Base-by-base conservation (phyloP, 2,113 vertebrate species). In the Elanoides forficatus region DNA sequence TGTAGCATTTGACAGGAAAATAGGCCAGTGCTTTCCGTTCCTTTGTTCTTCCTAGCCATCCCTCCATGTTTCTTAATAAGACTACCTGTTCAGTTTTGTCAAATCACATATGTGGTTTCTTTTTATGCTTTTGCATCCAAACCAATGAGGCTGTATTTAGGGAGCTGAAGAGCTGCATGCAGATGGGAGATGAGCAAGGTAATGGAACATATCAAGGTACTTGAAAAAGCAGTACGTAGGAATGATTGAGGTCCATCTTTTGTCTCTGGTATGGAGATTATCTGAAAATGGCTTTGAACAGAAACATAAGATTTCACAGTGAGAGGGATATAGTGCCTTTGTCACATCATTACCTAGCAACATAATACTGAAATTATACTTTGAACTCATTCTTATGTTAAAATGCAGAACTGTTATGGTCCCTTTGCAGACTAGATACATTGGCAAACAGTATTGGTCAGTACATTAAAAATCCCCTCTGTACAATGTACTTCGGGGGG, bases 241-340 rank as follows among this genome's bases (percentile, higher is more conserved):
- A 87, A 62, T 75, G 72, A 53, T 27, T 42, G 53, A 90, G 62
- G 67, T 40, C 47, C 22, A 30, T 63, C 17, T 91, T 91, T 93
- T 93, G 70, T 88, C 66, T 94, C 72, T 73, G 60, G 30, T 68
- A 58, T 12, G 67, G 72, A 78, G 79, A 58, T 95, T 81, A 68
- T 56, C 65, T 79, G 58, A 65, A 95, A 96, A 71, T 90, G 72
- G 55, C 62, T 95, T 96, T 80, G 62, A 95, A 78, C 59, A 87
- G 90, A 96, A 96, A 76, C 42, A 19, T 11, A 27, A 65, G 48
- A 68, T 58, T 38, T 96, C 34, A 43, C 26, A 38, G 25, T 15
- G 59, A 87, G 58, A 81, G 42, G 34, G 13, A 15, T 68, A 18
- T 32, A 70, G 47, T 47, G 43, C 38, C 27, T 91, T 67, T 62